Base-by-base conservation (phyloP, 2,888 invertebrate genomes). In the Meandrusa payeni region DNA sequence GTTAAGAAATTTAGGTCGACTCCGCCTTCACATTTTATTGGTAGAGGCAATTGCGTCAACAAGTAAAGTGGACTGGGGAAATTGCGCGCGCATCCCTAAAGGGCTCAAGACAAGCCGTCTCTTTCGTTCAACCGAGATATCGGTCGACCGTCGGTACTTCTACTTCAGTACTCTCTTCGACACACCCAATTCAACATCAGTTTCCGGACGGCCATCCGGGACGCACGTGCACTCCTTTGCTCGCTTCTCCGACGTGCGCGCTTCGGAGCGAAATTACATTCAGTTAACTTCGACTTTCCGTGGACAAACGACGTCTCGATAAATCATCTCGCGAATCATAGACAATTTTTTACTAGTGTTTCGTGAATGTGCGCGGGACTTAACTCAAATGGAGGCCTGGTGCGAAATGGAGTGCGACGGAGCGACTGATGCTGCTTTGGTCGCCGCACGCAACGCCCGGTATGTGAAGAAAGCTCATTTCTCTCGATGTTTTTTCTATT, bases 341-440 rank as follows among this genome's bases (percentile, higher is more conserved):
- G 17, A 29, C 11, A 9, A 45, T 31, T 51, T 39, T 54, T 50
- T 52, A 48, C 54, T 1, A 13, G 3, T 1, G 19, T 5, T 19
- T 9, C 1, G 3, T 28, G 23, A 29, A 31, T 11, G 11, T 17
- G 22, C 10, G 9, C 17, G 15, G 29, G 28, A 20, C 12, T 19
- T 50, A 54, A 60, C 55, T 62, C 60, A 57, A 48, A 55, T 57
- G 66, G 69, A 75, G 63, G 66, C 68, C 69, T 69, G 64, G 65
- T 58, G 78, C 63, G 74, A 83, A 85, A 61, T 83, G 74, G 82
- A 79, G 75, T 81, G 80, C 65, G 61, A 74, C 83, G 72, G 45
- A 58, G 54, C 59, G 52, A 57, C 57, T 52, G 56, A 50, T 47
- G 57, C 54, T 48, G 57, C 50, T 31, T 43, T 49, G 42, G 40